phyloP scores from a whole-genome alignment of 2,797 vertebrate species.

The Centroberyx gerrardi region DNA sequence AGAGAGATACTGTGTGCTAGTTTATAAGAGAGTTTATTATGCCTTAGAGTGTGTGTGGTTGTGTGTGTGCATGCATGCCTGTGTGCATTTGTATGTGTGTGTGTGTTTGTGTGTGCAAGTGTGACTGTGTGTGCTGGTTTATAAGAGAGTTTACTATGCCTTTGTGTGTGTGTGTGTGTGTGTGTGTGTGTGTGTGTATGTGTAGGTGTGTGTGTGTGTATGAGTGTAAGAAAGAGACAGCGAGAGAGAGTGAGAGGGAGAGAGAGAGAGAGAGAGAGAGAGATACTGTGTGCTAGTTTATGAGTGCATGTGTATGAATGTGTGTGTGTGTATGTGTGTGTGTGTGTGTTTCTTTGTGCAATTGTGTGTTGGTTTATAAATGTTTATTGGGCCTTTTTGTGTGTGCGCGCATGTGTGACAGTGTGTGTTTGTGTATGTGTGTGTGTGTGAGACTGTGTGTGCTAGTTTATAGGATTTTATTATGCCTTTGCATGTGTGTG shows the following conservation, averaged over 20 bases:
- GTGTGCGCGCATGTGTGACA: constrained; percentile 2
- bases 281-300: constrained; percentile 13
- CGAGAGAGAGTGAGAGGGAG: neutral
- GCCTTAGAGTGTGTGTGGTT: neutral
- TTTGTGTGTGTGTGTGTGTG: neutral
- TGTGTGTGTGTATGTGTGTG: neutral
- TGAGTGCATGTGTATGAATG: neutral
- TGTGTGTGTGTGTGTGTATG: constrained; percentile 5
- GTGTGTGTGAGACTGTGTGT: too few relatives aligned
- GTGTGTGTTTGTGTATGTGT: neutral
- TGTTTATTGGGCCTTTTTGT: neutral
- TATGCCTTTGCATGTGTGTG: neutral
- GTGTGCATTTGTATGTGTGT: constrained; percentile 1
- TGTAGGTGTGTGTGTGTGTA: neutral
- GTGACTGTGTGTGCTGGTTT: too few relatives aligned
- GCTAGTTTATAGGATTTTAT: too few relatives aligned
- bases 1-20: neutral
- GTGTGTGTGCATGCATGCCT: neutral
- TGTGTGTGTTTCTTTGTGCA: constrained; percentile 1
- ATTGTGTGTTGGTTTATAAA: neutral
- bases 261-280: neutral
- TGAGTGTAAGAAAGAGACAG: neutral
- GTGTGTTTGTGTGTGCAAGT: neutral
- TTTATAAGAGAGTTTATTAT: constrained; percentile 8
- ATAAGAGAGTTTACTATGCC: too few relatives aligned